Evolutionary conservation across 2,113 vertebrate genomes (phyloP).

Genomic region (Brachyistius frenatus): DNA sequence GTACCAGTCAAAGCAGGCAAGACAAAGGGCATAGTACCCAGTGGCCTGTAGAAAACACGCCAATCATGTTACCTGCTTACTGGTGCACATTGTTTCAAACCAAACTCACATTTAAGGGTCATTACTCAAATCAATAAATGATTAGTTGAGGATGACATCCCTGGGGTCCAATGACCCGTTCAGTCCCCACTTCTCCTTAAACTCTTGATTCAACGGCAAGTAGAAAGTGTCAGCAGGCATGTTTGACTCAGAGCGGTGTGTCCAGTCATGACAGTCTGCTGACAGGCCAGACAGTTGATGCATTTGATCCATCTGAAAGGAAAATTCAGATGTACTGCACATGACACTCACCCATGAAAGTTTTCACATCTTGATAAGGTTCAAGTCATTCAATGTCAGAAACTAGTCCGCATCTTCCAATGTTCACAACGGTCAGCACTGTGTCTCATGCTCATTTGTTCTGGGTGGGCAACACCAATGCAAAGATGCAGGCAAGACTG

Average conservation of each 20-base stretch:
- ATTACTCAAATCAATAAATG: constrained; percentile 28
- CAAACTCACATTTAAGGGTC: constrained; percentile 23
- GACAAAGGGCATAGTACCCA: background rate
- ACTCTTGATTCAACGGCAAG: constrained; percentile 16
- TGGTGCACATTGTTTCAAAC: constrained; percentile 25
- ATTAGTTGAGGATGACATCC: constrained; percentile 26
- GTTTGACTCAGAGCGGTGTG: constrained; percentile 21
- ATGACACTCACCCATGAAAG: constrained; percentile 12
- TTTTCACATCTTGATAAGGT: constrained; percentile 32
- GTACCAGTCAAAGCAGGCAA: constrained; percentile 16
- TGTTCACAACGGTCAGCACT: background rate
- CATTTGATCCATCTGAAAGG: constrained; percentile 43
- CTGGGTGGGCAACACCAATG: background rate
- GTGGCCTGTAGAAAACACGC: constrained; percentile 27
- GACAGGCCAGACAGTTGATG: constrained; percentile 46
- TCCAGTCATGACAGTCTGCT: constrained; percentile 21
- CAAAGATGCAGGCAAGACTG: background rate
- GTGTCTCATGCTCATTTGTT: background rate
- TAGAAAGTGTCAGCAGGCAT: constrained; percentile 12
- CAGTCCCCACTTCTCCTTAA: background rate
- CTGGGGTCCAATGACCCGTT: constrained; percentile 19
- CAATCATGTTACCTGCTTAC: constrained; percentile 23
- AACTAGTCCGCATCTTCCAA: background rate
- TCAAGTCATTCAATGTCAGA: constrained; percentile 25
- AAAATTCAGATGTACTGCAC: constrained; percentile 35